A percentile compares a stretch with the other conserved stretches of the same genome.
Conservation (phyloP, 2,888 invertebrate genomes). For the Plusia festucae region DNA sequence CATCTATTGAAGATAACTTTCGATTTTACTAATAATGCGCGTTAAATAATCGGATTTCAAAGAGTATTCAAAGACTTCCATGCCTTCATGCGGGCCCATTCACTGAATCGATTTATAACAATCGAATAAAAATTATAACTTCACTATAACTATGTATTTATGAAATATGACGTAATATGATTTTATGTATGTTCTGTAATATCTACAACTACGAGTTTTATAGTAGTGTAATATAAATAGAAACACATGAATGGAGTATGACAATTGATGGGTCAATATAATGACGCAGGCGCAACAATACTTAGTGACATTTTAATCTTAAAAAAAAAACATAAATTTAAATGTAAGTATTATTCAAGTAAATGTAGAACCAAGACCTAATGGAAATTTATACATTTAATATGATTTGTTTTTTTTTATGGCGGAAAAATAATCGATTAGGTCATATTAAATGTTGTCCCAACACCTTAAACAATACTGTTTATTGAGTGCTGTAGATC, state of each 20-base stretch:
- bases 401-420: too few relatives aligned
- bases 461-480: too few relatives aligned
- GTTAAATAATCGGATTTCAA: constrained; percentile 20
- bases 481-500: too few relatives aligned
- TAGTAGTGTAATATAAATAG: too few relatives aligned
- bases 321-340: too few relatives aligned
- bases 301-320: neutral
- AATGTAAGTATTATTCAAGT: too few relatives aligned
- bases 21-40: constrained; percentile 49
- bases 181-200: neutral
- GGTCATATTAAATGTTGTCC: too few relatives aligned
- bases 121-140: constrained; percentile 32
- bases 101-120: constrained; percentile 39
- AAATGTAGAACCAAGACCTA: too few relatives aligned
- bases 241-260: neutral
- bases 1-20: constrained; percentile 48
- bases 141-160: constrained; percentile 10
- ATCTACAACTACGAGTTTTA: too few relatives aligned
- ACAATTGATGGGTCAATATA: neutral
- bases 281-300: neutral
- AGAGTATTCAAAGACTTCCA: constrained; percentile 23
- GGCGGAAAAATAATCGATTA: too few relatives aligned
- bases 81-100: constrained; percentile 49
- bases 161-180: neutral
- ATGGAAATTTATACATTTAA: too few relatives aligned